Percentiles rank a stretch among this genome's conserved stretches.
phyloP scores from a whole-genome alignment of 1,140 invertebrate genomes.

The Kradibia gibbosae region DNA sequence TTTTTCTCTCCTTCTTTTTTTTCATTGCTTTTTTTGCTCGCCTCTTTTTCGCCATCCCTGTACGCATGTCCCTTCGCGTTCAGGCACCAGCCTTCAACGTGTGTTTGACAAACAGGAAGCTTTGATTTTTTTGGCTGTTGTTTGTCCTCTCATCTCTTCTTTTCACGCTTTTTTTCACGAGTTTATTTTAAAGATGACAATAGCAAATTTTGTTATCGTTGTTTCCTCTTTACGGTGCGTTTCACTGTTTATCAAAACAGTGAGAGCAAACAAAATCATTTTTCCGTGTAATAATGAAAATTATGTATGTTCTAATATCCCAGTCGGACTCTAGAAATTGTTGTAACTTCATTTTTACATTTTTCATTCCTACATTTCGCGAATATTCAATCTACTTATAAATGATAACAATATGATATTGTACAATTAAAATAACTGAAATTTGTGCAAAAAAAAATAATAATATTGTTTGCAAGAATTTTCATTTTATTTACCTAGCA shows the following conservation, averaged over 20 bases:
- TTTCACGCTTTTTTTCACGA: slow-evolving; percentile 45
- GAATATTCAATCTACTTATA: no score
- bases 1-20: slow-evolving; percentile 34
- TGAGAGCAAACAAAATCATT: slow-evolving; percentile 13
- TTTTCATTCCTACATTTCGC: no score
- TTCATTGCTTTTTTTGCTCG: slow-evolving; percentile 13
- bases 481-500: no score
- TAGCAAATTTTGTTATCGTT: slow-evolving; percentile 41
- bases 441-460: no score
- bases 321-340: background rate
- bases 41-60: background rate
- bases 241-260: slow-evolving; percentile 36
- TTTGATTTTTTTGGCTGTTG: slow-evolving; percentile 47
- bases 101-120: slow-evolving; percentile 49
- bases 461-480: no score
- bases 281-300: slow-evolving; percentile 1
- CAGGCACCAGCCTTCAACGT: slow-evolving; percentile 39
- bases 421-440: no score
- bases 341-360: no score
- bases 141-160: slow-evolving; percentile 36
- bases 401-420: no score
- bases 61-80: slow-evolving; percentile 25
- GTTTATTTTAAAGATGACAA: slow-evolving; percentile 51
- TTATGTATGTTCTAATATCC: background rate
- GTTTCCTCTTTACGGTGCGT: slow-evolving; percentile 28